phyloP scores from a whole-genome alignment of 1,140 invertebrate species.

The Papilio glaucus region DNA sequence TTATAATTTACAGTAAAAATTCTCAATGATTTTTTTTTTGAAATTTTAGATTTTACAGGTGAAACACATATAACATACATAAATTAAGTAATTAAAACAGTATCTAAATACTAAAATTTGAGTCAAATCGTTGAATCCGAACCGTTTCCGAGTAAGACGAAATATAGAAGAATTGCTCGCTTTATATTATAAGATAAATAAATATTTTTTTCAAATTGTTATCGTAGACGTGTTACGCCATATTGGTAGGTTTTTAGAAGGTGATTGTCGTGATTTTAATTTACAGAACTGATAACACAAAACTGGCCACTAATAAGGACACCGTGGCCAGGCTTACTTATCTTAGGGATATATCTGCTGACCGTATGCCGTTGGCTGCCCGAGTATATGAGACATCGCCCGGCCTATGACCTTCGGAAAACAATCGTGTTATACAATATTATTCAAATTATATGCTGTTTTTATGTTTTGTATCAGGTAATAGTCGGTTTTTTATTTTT shows the following conservation, averaged over 20 bases:
- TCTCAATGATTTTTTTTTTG: too few species aligned
- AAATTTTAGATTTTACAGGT: too few species aligned
- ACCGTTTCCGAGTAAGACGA: not conserved
- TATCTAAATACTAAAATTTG: too few species aligned
- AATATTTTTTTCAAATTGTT: not conserved
- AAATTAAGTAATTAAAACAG: too few species aligned
- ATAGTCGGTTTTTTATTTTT: slow-evolving; percentile 37
- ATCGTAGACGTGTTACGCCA: too few species aligned
- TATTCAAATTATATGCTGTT: slow-evolving; percentile 87
- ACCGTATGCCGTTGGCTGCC: slow-evolving; percentile 89
- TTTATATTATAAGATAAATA: too few species aligned
- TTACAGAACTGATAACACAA: slow-evolving; percentile 85
- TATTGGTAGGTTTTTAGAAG: not conserved
- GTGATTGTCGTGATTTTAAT: not conserved
- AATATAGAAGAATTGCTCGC: too few species aligned
- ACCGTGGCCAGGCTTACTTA: slow-evolving; percentile 82
- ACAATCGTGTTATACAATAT: slow-evolving; percentile 91
- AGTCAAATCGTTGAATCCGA: too few species aligned
- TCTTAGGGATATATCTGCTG: slow-evolving; percentile 87
- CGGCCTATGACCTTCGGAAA: slow-evolving; percentile 88
- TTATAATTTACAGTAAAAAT: too few species aligned
- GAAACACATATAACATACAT: too few species aligned
- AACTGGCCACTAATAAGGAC: slow-evolving; percentile 86
- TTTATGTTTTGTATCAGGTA: slow-evolving; percentile 86
- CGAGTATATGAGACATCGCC: slow-evolving; percentile 88